Conservation (phyloP, 1,140 invertebrate genomes). For the Drosophila rufa region DNA sequence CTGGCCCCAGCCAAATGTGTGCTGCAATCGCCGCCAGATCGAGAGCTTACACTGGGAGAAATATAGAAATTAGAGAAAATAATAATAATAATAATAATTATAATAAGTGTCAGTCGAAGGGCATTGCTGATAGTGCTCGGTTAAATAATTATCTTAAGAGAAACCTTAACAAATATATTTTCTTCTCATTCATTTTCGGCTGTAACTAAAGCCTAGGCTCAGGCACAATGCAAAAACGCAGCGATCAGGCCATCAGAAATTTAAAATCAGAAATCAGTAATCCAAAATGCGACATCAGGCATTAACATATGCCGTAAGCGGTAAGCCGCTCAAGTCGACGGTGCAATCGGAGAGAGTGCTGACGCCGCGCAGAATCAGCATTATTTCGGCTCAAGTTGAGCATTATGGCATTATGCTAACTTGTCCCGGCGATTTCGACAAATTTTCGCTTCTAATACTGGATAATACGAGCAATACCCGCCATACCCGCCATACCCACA, state of each 20-base stretch:
- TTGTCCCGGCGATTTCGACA: slow-evolving; percentile 37
- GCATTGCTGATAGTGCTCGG: too few relatives aligned
- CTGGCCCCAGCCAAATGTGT: slow-evolving; percentile 34
- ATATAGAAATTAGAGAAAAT: background rate
- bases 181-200: background rate
- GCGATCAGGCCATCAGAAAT: slow-evolving; percentile 22
- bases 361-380: slow-evolving; percentile 59
- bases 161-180: background rate
- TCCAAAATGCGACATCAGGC: slow-evolving; percentile 27
- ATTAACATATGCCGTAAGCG: slow-evolving; percentile 35
- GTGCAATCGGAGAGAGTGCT: slow-evolving; percentile 66
- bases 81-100: background rate
- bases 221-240: slow-evolving; percentile 20
- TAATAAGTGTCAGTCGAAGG: too few relatives aligned
- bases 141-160: too few relatives aligned
- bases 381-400: slow-evolving; percentile 52
- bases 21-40: slow-evolving; percentile 46
- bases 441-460: slow-evolving; percentile 62
- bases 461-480: slow-evolving; percentile 4
- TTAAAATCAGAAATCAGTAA: background rate
- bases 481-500: slow-evolving; percentile 16
- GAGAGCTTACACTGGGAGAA: slow-evolving; percentile 19
- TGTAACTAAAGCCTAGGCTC: slow-evolving; percentile 60
- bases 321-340: slow-evolving; percentile 45
- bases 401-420: slow-evolving; percentile 46